These are phyloP conservation scores for Arenicola marina DNA, from an alignment of 2,888 invertebrate species.

Conservation along the genomic window DNA sequence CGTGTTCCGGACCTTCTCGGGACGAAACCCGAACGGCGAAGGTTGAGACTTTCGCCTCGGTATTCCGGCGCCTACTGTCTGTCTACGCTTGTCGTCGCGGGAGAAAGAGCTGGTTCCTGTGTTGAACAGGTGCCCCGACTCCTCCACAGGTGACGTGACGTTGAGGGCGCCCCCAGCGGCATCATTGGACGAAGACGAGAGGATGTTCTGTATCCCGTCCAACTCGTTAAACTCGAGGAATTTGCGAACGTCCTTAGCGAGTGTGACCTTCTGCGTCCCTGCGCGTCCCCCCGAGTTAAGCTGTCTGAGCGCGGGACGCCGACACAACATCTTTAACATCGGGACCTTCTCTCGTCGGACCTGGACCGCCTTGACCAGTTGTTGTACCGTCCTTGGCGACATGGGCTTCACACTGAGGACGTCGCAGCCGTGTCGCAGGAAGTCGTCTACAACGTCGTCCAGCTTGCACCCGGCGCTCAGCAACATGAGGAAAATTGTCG, in stretches of 20 bases:
- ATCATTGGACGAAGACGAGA: too few species aligned
- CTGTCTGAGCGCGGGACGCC: constrained; percentile 12
- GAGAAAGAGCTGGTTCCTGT: not conserved
- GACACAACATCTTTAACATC: constrained; percentile 35
- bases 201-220: not conserved
- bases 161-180: too few species aligned
- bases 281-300: not conserved
- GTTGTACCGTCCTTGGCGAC: not conserved
- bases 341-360: constrained; percentile 25
- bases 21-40: too few species aligned
- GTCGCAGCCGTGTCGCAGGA: not conserved
- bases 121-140: too few species aligned
- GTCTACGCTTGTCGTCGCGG: not conserved
- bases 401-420: not conserved
- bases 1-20: too few species aligned
- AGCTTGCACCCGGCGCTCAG: constrained; percentile 18
- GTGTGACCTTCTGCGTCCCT: not conserved
- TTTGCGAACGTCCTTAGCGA: not conserved
- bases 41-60: too few species aligned
- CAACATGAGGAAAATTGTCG: constrained; percentile 24
- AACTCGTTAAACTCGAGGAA: not conserved
- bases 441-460: not conserved
- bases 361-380: constrained; percentile 14
- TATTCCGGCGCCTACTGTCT: too few species aligned
- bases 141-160: too few species aligned